Evolutionary conservation across 2,113 vertebrate species (phyloP), one percentile per base, ranked within the genome.

Genomic region (Holacanthus passer): DNA sequence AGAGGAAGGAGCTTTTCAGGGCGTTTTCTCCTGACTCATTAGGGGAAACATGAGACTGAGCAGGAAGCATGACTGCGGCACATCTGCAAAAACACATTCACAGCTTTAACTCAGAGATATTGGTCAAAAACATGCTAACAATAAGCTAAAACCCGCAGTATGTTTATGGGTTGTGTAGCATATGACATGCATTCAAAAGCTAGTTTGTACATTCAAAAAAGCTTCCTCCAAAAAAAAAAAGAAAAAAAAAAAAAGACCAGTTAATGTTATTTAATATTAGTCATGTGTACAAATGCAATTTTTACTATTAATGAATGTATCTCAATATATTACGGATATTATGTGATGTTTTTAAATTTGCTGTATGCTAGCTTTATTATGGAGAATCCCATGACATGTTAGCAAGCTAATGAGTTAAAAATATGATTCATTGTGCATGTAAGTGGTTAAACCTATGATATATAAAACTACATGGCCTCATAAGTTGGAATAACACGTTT

Each of bases 11-110:
- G 53, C 19, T 2, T 29, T 20, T 39, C 0, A 69, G 82, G 86
- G 77, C 79, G 73, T 84, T 81, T 88, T 79, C 73, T 52, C n/a
- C 0, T 2, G 1, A 16, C 11, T 72, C 17, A n/a, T 2, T 14
- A 70, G 27, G 11, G 13, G 20, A 17, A 60, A 17, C 0, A 11
- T 10, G 4, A 7, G 3, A 31, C 32, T 1, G 2, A 31, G 4
- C 19, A 47, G 31, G 37, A 27, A 31, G 32, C 37, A 0, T 68
- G 12, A 75, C 41, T 84, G 74, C 81, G 41, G 35, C 59, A 48
- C 77, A 50, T 59, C 55, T 24, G 35, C 45, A 47, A 58, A n/a
- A n/a, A 7, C 43, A 32, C 13, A 45, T 52, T 53, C n/a, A 63
- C 12, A 45, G 16, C 20, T 56, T 19, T 11, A 37, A 0, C 20